phyloP scores from a whole-genome alignment of 2,797 vertebrate species.

The Epinephelus awoara region DNA sequence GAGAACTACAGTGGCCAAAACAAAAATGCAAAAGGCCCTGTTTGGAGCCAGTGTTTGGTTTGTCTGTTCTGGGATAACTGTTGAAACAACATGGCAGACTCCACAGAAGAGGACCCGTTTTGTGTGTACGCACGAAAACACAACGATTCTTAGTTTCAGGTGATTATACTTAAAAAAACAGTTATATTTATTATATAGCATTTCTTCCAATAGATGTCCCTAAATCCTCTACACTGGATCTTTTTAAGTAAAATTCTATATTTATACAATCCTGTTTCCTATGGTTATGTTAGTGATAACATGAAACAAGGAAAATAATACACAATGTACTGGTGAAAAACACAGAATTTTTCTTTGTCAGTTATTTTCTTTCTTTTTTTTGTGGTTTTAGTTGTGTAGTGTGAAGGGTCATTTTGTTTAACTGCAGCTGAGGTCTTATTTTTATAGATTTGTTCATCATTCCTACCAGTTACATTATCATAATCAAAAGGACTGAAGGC shows the following conservation, averaged over 20 bases:
- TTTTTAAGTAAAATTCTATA: not conserved
- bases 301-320: not conserved
- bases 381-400: not conserved
- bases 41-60: too few species aligned
- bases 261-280: not conserved
- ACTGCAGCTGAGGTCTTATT: not conserved
- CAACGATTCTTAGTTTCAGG: too few species aligned
- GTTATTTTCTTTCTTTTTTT: not conserved
- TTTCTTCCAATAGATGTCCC: too few species aligned
- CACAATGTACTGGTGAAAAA: not conserved
- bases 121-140: too few species aligned
- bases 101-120: too few species aligned
- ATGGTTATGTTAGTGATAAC: not conserved
- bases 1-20: too few species aligned
- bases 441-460: not conserved
- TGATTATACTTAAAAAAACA: too few species aligned
- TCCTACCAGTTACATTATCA: not conserved
- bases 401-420: not conserved
- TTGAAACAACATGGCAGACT: too few species aligned
- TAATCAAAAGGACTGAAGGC: constrained; percentile 1
- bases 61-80: too few species aligned
- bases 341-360: not conserved
- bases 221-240: too few species aligned
- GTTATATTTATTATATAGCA: too few species aligned
- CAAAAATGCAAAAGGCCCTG: too few species aligned